These are phyloP conservation scores for Choristoneura rosaceana DNA, from an alignment of 2,888 invertebrate species.

Conservation along the genomic window DNA sequence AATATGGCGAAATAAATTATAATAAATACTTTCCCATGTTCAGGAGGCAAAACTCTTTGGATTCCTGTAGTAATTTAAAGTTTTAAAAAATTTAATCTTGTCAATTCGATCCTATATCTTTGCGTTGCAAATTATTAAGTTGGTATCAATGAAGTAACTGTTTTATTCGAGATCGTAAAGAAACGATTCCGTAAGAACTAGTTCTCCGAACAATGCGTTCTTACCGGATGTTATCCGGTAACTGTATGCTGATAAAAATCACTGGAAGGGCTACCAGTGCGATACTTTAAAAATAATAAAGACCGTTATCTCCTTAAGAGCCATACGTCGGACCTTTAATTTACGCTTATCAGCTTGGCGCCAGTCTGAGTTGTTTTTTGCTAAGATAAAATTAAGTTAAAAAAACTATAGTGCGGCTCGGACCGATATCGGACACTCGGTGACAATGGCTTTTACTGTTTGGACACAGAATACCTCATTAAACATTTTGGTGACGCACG, in stretches of 20 bases:
- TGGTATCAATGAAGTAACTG: background rate
- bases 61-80: too few species aligned
- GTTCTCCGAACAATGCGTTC: slow-evolving; percentile 18
- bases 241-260: slow-evolving; percentile 63
- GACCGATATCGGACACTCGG: slow-evolving; percentile 34
- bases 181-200: slow-evolving; percentile 16
- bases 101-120: background rate
- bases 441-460: slow-evolving; percentile 26
- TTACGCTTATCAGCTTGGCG: slow-evolving; percentile 65
- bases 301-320: slow-evolving; percentile 61
- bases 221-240: slow-evolving; percentile 47
- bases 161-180: background rate
- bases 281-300: slow-evolving; percentile 60
- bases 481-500: slow-evolving; percentile 4
- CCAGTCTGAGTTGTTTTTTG: slow-evolving; percentile 63
- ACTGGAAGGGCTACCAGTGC: slow-evolving; percentile 61
- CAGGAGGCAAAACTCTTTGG: too few species aligned
- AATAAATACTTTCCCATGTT: too few species aligned
- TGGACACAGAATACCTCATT: background rate
- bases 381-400: slow-evolving; percentile 46
- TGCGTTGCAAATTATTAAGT: background rate
- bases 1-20: too few species aligned
- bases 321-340: slow-evolving; percentile 55
- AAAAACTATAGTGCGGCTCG: slow-evolving; percentile 25
- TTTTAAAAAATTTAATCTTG: too few species aligned